Evolutionary conservation across 2,113 vertebrate genomes (phyloP).

Genomic region (Coregonus clupeaformis): DNA sequence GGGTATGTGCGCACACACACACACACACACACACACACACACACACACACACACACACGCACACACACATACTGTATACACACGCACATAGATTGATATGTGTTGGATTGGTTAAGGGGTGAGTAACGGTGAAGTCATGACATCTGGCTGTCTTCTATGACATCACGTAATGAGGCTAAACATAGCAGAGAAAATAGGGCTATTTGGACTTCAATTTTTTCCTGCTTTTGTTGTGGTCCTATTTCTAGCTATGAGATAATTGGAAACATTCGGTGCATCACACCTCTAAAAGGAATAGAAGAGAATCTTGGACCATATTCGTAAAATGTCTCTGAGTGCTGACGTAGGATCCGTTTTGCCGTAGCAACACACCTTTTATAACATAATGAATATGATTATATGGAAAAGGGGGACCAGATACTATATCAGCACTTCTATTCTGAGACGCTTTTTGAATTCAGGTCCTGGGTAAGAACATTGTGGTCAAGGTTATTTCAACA

Average conservation of each 20-base stretch:
- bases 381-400: too few relatives aligned
- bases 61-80: neutral
- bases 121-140: constrained; percentile 14
- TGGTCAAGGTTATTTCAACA: too few relatives aligned
- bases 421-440: neutral
- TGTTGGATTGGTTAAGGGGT: constrained; percentile 13
- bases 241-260: constrained; percentile 11
- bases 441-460: too few relatives aligned
- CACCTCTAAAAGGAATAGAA: constrained; percentile 4
- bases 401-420: too few relatives aligned
- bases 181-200: constrained; percentile 10
- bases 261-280: constrained; percentile 12
- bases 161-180: constrained; percentile 13
- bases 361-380: too few relatives aligned
- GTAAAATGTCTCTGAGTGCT: too few relatives aligned
- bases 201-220: neutral
- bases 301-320: neutral
- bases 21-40: neutral
- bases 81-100: neutral
- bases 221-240: constrained; percentile 20
- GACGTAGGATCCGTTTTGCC: too few relatives aligned
- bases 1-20: neutral
- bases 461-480: too few relatives aligned
- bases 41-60: neutral
- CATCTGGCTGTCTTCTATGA: constrained; percentile 8